Conservation (phyloP, 2,797 vertebrate genomes). For the Halcyon chelicuti region DNA sequence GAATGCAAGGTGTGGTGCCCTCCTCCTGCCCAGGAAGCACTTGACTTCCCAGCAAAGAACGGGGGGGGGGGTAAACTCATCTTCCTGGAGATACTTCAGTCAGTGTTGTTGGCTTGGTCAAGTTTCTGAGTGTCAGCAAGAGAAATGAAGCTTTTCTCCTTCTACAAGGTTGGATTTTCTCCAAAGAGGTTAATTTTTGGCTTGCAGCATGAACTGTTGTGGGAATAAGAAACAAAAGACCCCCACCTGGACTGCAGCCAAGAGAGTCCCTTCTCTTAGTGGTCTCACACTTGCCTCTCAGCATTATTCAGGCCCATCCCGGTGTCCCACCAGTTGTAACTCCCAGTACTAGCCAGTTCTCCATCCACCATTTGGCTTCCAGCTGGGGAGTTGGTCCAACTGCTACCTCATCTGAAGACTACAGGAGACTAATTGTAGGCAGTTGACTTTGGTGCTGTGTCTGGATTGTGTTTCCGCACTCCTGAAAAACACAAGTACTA, state of each 20-base stretch:
- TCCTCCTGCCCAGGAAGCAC: neutral
- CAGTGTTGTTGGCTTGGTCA: no score
- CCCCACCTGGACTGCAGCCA: neutral
- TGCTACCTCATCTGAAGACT: neutral
- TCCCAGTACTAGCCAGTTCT: neutral
- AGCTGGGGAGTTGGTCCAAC: neutral
- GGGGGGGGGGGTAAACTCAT: neutral
- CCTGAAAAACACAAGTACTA: neutral
- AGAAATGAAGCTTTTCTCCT: neutral
- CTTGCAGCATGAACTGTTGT: neutral
- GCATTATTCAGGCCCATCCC: neutral
- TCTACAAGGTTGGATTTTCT: neutral
- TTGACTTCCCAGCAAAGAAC: neutral
- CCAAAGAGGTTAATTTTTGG: neutral
- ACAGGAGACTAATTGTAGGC: neutral
- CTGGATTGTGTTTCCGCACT: accelerated
- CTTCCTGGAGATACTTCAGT: neutral
- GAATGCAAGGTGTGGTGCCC: neutral
- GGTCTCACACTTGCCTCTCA: neutral
- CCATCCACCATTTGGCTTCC: neutral
- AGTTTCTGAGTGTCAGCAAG: neutral
- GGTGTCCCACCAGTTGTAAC: neutral
- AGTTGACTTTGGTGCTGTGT: neutral
- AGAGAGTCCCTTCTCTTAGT: neutral
- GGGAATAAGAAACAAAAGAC: neutral